Conservation (phyloP, 2,113 vertebrate genomes). For the Orycteropus afer region DNA sequence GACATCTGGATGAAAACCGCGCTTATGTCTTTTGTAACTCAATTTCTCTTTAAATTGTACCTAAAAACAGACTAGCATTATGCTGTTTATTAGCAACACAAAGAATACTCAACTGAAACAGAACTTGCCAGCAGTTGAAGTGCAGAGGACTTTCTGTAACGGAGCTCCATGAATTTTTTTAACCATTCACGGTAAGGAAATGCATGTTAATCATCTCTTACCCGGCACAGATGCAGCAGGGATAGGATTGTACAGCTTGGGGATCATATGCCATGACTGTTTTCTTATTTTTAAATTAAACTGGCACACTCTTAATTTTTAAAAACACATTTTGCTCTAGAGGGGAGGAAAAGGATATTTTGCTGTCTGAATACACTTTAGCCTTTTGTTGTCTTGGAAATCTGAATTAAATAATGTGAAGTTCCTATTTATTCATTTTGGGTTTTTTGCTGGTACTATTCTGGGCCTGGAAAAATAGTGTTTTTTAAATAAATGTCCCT, state of each 20-base stretch:
- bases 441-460: neutral
- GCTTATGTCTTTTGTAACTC: slow-evolving; percentile 9
- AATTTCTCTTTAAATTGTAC: slow-evolving; percentile 51
- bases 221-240: neutral
- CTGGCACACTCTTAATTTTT: neutral
- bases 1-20: neutral
- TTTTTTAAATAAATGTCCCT: neutral
- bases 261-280: neutral
- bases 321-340: neutral
- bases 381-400: neutral
- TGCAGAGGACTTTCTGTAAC: neutral
- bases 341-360: neutral
- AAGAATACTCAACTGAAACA: neutral
- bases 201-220: neutral
- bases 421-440: neutral
- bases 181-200: neutral
- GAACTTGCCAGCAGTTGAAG: neutral
- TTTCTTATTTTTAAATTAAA: neutral
- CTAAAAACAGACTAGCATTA: neutral
- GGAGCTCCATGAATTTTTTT: neutral
- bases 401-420: no score
- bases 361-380: neutral
- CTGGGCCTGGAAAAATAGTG: neutral
- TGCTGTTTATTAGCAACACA: slow-evolving; percentile 12
- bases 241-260: neutral